Conservation (phyloP, 2,797 vertebrate species). For the Lutjanus argentimaculatus region DNA sequence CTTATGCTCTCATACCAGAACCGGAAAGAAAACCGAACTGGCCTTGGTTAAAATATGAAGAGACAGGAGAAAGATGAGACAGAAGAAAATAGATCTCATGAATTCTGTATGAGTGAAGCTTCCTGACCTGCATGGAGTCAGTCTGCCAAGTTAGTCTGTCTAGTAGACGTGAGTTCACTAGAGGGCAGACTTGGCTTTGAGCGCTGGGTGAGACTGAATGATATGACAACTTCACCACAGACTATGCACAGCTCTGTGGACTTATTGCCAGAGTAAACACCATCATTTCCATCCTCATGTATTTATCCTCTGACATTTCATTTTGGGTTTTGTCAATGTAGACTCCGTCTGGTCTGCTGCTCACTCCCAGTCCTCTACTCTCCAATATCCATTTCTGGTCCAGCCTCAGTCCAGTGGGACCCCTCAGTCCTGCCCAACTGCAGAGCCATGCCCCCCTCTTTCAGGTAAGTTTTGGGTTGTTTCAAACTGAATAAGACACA, state of each 20-base stretch:
- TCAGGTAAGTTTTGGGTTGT: slow-evolving; percentile 86
- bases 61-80: slow-evolving; percentile 46
- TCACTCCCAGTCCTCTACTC: slow-evolving; percentile 94
- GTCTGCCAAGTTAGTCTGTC: slow-evolving; percentile 52
- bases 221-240: slow-evolving; percentile 42
- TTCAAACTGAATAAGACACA: not conserved
- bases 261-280: slow-evolving; percentile 53
- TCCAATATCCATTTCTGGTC: slow-evolving; percentile 98
- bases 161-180: slow-evolving; percentile 52
- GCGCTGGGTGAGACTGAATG: slow-evolving; percentile 40
- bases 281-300: slow-evolving; percentile 37
- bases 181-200: slow-evolving; percentile 60
- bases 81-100: slow-evolving; percentile 69
- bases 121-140: slow-evolving; percentile 56
- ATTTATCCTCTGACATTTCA: slow-evolving; percentile 52
- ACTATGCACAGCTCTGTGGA: slow-evolving; percentile 25
- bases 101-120: slow-evolving; percentile 55
- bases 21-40: slow-evolving; percentile 18
- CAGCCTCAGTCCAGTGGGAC: slow-evolving; percentile 95
- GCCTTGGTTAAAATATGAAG: slow-evolving; percentile 15
- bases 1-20: not conserved
- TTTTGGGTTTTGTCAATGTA: slow-evolving; percentile 74
- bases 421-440: slow-evolving; percentile 94
- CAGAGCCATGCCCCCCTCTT: slow-evolving; percentile 94
- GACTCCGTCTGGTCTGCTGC: slow-evolving; percentile 95